These are phyloP conservation scores for Eudasyphora cyanicolor DNA, from an alignment of 2,888 invertebrate species.

Conservation along the genomic window DNA sequence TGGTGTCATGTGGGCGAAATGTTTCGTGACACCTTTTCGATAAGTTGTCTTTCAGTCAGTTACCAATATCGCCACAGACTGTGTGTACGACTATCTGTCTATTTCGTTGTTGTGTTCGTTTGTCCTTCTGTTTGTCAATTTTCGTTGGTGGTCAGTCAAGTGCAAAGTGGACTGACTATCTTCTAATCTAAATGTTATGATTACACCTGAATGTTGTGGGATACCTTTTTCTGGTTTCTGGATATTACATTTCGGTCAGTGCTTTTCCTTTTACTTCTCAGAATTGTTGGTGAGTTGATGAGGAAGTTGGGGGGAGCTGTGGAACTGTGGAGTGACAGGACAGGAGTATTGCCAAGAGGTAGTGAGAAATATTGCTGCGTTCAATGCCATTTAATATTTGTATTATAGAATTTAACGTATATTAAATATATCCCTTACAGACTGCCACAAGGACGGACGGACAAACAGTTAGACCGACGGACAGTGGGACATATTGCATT, in stretches of 20 bases:
- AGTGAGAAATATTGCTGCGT: too few species aligned
- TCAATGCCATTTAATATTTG: background rate
- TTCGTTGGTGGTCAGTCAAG: background rate
- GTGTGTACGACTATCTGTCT: background rate
- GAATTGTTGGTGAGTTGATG: background rate
- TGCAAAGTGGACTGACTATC: slow-evolving; percentile 34
- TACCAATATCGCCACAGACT: background rate
- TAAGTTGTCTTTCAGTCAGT: background rate
- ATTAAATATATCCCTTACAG: background rate
- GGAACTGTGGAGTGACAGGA: too few species aligned
- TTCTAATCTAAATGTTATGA: slow-evolving; percentile 52
- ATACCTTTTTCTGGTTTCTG: background rate
- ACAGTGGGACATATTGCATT: background rate
- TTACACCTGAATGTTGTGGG: slow-evolving; percentile 35
- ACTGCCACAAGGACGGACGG: background rate
- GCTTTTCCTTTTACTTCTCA: background rate
- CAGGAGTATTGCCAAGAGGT: too few species aligned
- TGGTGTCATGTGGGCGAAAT: slow-evolving; percentile 7
- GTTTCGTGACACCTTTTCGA: background rate
- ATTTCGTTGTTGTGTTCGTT: too few species aligned
- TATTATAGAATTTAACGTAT: background rate
- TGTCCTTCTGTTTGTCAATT: background rate
- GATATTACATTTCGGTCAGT: background rate
- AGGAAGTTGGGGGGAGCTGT: background rate
- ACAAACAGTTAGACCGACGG: background rate